Evolutionary conservation across 1,140 invertebrate genomes (phyloP).

Genomic region (Lepeophtheirus salmonis): DNA sequence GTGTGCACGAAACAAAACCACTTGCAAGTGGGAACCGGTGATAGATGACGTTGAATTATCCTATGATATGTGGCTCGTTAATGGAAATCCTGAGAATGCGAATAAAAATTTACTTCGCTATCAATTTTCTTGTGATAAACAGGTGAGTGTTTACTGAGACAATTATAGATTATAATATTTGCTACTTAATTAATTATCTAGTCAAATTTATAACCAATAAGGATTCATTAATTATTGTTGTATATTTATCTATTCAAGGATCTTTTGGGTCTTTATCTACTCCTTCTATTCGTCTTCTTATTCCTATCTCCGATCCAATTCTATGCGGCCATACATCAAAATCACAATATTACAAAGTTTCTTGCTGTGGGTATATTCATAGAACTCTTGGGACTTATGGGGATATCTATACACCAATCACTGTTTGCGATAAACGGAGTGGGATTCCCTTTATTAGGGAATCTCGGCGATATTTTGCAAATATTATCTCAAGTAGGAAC

Average conservation of each 20-base stretch:
- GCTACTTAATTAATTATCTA: too few relatives aligned
- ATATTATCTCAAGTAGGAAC: constrained; percentile 58
- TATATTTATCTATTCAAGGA: constrained; percentile 43
- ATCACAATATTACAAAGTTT: constrained; percentile 71
- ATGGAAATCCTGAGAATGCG: constrained; percentile 70
- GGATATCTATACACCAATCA: constrained; percentile 69
- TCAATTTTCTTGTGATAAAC: constrained; percentile 89
- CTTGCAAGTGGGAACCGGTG: constrained; percentile 54
- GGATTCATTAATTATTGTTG: too few relatives aligned
- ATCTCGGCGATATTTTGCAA: constrained; percentile 74
- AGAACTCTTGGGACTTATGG: constrained; percentile 60
- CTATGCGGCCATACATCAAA: constrained; percentile 64
- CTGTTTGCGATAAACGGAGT: constrained; percentile 74
- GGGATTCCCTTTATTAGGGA: constrained; percentile 54
- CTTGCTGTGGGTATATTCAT: constrained; percentile 67
- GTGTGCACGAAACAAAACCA: constrained; percentile 56
- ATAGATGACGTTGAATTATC: constrained; percentile 38
- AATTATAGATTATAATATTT: too few relatives aligned
- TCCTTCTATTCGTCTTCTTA: constrained; percentile 70
- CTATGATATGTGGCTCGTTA: constrained; percentile 89
- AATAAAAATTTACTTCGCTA: constrained; percentile 63
- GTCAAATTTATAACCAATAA: too few relatives aligned
- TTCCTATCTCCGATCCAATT: constrained; percentile 69
- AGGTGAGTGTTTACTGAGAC: too few relatives aligned
- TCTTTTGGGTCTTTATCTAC: constrained; percentile 70